phyloP scores from a whole-genome alignment of 2,888 invertebrate species.

The Ypsolopha scabrella region DNA sequence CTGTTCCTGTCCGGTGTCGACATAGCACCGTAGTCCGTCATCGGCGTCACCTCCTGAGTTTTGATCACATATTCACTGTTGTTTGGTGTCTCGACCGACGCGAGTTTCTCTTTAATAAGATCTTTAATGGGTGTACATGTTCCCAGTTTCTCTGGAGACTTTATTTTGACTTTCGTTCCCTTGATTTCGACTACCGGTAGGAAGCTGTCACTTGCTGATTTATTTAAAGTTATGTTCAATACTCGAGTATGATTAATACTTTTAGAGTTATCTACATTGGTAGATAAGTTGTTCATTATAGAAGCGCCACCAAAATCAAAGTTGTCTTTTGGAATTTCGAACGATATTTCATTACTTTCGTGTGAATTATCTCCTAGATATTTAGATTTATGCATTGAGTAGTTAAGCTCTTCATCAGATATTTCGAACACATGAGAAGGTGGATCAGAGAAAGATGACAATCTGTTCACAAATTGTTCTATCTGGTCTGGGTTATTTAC shows the following conservation, averaged over 20 bases:
- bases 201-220: slow-evolving; percentile 15
- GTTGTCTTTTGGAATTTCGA: slow-evolving; percentile 10
- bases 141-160: slow-evolving; percentile 7
- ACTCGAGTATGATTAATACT: slow-evolving; percentile 2
- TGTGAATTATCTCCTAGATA: slow-evolving; percentile 13
- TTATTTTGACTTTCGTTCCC: slow-evolving; percentile 12
- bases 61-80: slow-evolving; percentile 61
- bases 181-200: slow-evolving; percentile 23
- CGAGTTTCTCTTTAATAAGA: slow-evolving; percentile 2
- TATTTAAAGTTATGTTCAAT: slow-evolving; percentile 8
- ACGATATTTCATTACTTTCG: slow-evolving; percentile 4
- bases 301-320: slow-evolving; percentile 32
- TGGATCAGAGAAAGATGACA: neutral
- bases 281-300: slow-evolving; percentile 21
- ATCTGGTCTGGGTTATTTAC: neutral
- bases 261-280: neutral
- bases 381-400: slow-evolving; percentile 60
- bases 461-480: neutral
- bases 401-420: slow-evolving; percentile 74
- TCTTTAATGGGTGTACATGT: neutral
- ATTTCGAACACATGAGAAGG: slow-evolving; percentile 39
- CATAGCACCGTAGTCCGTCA: slow-evolving; percentile 69
- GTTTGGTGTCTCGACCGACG: slow-evolving; percentile 36
- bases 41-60: slow-evolving; percentile 67
- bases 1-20: slow-evolving; percentile 66